phyloP scores from a whole-genome alignment of 2,113 vertebrate genomes.

The Anguilla rostrata region DNA sequence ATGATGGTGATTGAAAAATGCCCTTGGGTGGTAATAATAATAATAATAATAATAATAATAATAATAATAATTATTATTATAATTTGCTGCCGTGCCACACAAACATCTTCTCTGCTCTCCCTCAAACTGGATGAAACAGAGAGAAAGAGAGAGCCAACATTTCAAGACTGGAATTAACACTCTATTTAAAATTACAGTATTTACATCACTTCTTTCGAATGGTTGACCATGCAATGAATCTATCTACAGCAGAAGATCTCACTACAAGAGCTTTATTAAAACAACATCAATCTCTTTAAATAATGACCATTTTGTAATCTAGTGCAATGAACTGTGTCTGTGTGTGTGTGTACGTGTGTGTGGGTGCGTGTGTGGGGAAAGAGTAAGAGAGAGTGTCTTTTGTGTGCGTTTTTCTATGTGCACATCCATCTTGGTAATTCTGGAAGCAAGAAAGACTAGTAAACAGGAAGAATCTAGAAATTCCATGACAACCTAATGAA shows the following conservation, averaged over 20 bases:
- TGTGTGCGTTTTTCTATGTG: not conserved
- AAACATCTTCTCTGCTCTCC: too few species aligned
- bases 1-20: too few species aligned
- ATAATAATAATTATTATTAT: not conserved
- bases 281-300: conserved; percentile 8
- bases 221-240: conserved; percentile 22
- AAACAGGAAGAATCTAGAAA: not conserved
- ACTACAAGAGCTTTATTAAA: conserved; percentile 28
- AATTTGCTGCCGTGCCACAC: too few species aligned
- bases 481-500: not conserved
- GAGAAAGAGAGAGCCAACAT: too few species aligned
- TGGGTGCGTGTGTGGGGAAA: not conserved
- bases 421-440: not conserved
- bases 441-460: not conserved
- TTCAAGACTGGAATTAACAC: not conserved
- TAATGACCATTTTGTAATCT: not conserved
- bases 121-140: too few species aligned
- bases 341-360: not conserved
- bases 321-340: not conserved
- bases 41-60: not conserved
- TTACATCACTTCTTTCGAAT: not conserved
- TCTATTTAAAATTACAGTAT: conserved; percentile 22
- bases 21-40: too few species aligned
- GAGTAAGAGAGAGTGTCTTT: not conserved
- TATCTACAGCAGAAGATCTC: not conserved